Percentiles rank a stretch among this genome's conserved stretches.
Conservation (phyloP, 2,888 invertebrate genomes). For the Drosophila flavopinicola region DNA sequence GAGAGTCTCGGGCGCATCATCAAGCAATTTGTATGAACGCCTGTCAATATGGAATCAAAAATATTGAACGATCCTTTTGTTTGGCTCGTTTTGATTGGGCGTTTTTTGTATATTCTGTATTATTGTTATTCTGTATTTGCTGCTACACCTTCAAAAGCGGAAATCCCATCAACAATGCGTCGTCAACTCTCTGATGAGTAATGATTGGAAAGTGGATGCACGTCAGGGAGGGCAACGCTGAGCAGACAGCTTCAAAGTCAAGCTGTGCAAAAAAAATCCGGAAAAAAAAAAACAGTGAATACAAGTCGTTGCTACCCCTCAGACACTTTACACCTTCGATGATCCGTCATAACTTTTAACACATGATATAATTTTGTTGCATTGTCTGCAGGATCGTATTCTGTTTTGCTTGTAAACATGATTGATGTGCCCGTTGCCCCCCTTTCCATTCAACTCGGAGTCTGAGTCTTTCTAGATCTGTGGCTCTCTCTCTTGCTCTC, state of each 20-base stretch:
- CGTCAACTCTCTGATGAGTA: conserved; percentile 72
- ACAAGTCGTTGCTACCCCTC: conserved; percentile 51
- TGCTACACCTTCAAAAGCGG: conserved; percentile 63
- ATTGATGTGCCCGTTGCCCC: conserved; percentile 44
- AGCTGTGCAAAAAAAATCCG: conserved; percentile 74
- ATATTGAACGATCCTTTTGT: conserved; percentile 76
- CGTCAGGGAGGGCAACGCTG: conserved; percentile 15
- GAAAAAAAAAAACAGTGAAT: conserved; percentile 29
- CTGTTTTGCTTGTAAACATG: conserved; percentile 54
- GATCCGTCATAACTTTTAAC: conserved; percentile 81
- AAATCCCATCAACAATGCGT: conserved; percentile 73
- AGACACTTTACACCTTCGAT: conserved; percentile 79
- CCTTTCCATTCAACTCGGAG: neutral
- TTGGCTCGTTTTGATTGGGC: conserved; percentile 74
- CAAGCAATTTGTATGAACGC: conserved; percentile 74
- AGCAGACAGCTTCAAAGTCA: conserved; percentile 51
- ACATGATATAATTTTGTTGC: conserved; percentile 78
- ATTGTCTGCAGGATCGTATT: conserved; percentile 65
- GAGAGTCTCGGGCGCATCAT: conserved; percentile 47
- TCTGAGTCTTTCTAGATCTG: conserved; percentile 2
- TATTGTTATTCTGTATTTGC: conserved; percentile 32
- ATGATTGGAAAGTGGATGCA: conserved; percentile 69
- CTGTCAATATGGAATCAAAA: conserved; percentile 80
- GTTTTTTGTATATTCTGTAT: conserved; percentile 45
- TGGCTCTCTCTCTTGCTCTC: conserved; percentile 9